These are phyloP conservation scores for Furcula furcula DNA, from an alignment of 2,888 invertebrate genomes.

Conservation along the genomic window DNA sequence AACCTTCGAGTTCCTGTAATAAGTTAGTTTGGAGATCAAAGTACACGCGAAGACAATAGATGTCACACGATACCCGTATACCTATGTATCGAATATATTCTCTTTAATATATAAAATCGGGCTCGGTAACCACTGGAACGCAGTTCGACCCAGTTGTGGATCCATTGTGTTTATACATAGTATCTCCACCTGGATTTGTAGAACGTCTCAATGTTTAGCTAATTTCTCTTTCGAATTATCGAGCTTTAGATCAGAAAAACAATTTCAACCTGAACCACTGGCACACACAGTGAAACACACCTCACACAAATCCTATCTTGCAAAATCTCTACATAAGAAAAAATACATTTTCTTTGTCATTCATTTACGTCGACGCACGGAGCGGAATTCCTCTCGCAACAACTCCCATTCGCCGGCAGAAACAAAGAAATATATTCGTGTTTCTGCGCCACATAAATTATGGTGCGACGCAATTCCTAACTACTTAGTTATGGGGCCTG, in stretches of 20 bases:
- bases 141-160: too few relatives aligned
- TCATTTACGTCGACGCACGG: slow-evolving; percentile 18
- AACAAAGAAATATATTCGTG: slow-evolving; percentile 14
- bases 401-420: slow-evolving; percentile 12
- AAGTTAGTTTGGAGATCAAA: neutral
- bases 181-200: too few relatives aligned
- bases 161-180: too few relatives aligned
- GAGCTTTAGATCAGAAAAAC: too few relatives aligned
- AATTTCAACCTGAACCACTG: too few relatives aligned
- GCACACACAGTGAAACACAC: too few relatives aligned
- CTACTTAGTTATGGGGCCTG: slow-evolving; percentile 24
- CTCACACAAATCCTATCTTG: neutral
- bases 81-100: too few relatives aligned
- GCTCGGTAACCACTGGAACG: too few relatives aligned
- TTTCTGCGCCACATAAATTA: slow-evolving; percentile 17
- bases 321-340: neutral
- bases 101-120: too few relatives aligned
- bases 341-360: slow-evolving; percentile 11
- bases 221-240: too few relatives aligned
- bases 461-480: slow-evolving; percentile 20
- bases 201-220: too few relatives aligned
- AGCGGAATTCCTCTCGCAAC: slow-evolving; percentile 16
- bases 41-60: neutral
- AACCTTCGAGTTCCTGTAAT: neutral
- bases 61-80: too few relatives aligned